Base-by-base conservation (phyloP, 2,888 invertebrate species). In the Parascotia fuliginaria region DNA sequence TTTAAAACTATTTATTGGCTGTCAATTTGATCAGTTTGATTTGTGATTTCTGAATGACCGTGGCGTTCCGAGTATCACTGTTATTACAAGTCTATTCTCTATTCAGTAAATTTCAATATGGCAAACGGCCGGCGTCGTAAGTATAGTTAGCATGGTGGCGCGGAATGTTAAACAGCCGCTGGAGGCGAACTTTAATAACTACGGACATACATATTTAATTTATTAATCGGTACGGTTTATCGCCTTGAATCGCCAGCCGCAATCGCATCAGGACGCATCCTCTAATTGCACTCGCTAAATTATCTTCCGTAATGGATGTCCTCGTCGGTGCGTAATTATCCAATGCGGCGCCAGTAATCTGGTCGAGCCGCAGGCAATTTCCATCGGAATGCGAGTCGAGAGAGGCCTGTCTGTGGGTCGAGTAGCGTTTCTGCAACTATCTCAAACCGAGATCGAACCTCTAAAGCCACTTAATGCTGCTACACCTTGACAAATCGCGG, bases 261-360 rank as follows among this genome's bases (percentile, higher is more conserved):
- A 74, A 79, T 82, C 73, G 72, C 79, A 83, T 82, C 83, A 78
- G 77, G 79, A 76, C 80, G 80, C 82, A 78, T 83, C 81, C 71
- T 79, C 79, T 87, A 85, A 87, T 87, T 87, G 83, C 82, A 73
- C 70, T 73, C 65, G 78, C 81, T 81, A 81, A 86, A 85, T 85
- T 87, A 89, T 87, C 83, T 85, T 80, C 81, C 66, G 83, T 87
- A 88, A 89, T 89, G 81, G 80, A 83, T 88, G 88, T 88, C 87
- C 85, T 81, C 79, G 70, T 51, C 73, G 71, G 81, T 79, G 75
- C 76, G 84, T 84, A 88, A 88, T 89, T 88, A 87, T 79, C 79
- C 75, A 76, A 71, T 68, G 78, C 81, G 85, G 85, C 88, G 89
- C 88, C 87, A 81, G 80, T 78, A 75, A 82, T 83, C 81, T 79